Conservation (phyloP, 2,113 vertebrate species). For the Python bivittatus region DNA sequence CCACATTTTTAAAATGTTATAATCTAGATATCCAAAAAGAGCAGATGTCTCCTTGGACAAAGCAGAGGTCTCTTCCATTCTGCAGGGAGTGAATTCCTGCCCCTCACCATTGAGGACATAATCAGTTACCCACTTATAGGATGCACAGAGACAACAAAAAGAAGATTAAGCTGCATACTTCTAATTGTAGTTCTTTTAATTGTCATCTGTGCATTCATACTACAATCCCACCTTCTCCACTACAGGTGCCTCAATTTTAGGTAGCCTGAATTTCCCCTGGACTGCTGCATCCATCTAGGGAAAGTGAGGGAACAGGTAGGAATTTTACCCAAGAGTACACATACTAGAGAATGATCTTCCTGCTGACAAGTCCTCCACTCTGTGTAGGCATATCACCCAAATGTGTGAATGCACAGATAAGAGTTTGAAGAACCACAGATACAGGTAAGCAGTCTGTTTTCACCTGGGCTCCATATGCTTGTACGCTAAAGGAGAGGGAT, state of each 20-base stretch:
- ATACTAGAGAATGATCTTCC: neutral
- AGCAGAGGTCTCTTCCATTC: neutral
- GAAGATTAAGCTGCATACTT: neutral
- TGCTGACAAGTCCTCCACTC: neutral
- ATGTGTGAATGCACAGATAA: neutral
- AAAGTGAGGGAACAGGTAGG: neutral
- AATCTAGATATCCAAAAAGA: neutral
- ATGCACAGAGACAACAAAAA: neutral
- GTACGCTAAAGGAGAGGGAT: neutral
- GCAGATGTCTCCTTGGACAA: neutral
- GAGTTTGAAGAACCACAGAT: neutral
- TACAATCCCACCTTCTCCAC: neutral
- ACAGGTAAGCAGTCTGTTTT: neutral
- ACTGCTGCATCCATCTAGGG: neutral
- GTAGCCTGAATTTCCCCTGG: neutral
- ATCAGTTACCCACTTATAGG: neutral
- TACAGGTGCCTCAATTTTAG: neutral
- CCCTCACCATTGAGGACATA: neutral
- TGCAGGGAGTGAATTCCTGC: neutral
- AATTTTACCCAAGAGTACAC: neutral
- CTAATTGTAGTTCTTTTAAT: neutral
- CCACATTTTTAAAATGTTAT: neutral
- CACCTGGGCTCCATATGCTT: neutral
- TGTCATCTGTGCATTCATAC: neutral
- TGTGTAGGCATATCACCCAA: neutral